Conservation (phyloP, 92 coral and sea anemone species). For the Ricordea florida region DNA sequence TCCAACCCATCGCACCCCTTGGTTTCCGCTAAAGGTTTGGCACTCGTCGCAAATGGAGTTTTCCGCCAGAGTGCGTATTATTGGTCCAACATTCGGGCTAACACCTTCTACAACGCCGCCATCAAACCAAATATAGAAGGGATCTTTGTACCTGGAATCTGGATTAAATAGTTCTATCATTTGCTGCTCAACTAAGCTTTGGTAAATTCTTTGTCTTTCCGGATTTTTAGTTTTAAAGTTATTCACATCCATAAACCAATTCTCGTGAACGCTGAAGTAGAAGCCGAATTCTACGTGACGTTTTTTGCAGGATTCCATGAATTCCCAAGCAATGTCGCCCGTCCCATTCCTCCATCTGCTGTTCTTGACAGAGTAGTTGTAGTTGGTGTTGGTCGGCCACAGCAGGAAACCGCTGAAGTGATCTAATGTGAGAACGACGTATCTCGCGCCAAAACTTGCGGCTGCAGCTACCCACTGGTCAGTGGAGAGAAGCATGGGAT, state of each 20-base stretch:
- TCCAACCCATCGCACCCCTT: slow-evolving; percentile 80
- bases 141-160: slow-evolving; percentile 53
- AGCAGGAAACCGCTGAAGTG: slow-evolving; percentile 82
- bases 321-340: slow-evolving; percentile 71
- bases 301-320: slow-evolving; percentile 66
- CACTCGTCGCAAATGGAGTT: slow-evolving; percentile 75
- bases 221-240: slow-evolving; percentile 39
- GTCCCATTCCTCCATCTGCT: slow-evolving; percentile 69
- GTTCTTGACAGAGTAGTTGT: slow-evolving; percentile 70
- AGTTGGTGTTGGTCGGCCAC: slow-evolving; percentile 70
- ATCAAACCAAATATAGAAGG: slow-evolving; percentile 77
- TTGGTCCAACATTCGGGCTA: slow-evolving; percentile 72
- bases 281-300: slow-evolving; percentile 55
- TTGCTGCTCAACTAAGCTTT: slow-evolving; percentile 47
- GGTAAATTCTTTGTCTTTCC: slow-evolving; percentile 27
- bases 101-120: slow-evolving; percentile 65
- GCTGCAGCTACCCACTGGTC: slow-evolving; percentile 81
- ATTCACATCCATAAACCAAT: slow-evolving; percentile 70
- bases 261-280: slow-evolving; percentile 69
- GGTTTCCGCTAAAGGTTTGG: slow-evolving; percentile 60
- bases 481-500: slow-evolving; percentile 64
- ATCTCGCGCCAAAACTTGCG: slow-evolving; percentile 75
- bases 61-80: slow-evolving; percentile 57
- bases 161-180: slow-evolving; percentile 53
- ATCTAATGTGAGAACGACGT: slow-evolving; percentile 67